phyloP scores from a whole-genome alignment of 2,888 invertebrate genomes.

The Philonicus albiceps region DNA sequence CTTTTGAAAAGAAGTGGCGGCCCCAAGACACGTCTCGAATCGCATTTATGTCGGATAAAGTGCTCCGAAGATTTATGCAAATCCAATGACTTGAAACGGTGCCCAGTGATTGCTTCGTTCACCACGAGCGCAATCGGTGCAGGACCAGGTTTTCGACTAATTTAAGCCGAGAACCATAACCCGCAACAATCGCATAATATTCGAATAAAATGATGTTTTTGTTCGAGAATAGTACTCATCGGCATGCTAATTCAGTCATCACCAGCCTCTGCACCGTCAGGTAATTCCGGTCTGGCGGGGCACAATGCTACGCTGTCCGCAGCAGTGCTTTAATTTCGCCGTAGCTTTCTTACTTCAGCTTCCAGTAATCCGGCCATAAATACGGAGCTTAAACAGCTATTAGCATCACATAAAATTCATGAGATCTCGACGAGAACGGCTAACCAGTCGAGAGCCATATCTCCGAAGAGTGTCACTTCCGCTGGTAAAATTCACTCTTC shows the following conservation, averaged over 20 bases:
- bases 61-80: background rate
- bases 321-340: constrained; percentile 31
- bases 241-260: constrained; percentile 29
- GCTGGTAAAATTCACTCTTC: background rate
- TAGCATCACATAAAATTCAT: constrained; percentile 42
- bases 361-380: constrained; percentile 42
- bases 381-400: constrained; percentile 40
- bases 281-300: background rate
- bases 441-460: background rate
- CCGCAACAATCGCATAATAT: background rate
- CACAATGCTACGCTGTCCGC: background rate
- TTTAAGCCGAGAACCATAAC: background rate
- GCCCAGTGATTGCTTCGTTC: background rate
- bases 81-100: background rate
- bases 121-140: background rate
- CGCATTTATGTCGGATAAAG: background rate
- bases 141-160: background rate
- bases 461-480: background rate
- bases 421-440: background rate
- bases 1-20: background rate
- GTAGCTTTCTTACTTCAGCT: constrained; percentile 31
- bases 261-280: background rate
- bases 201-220: constrained; percentile 24
- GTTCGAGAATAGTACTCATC: background rate
- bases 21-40: background rate